A percentile compares a stretch with the other conserved stretches of the same genome.
These are phyloP conservation scores for Oncorhynchus keta DNA, from an alignment of 2,113 vertebrate species.

Conservation along the genomic window DNA sequence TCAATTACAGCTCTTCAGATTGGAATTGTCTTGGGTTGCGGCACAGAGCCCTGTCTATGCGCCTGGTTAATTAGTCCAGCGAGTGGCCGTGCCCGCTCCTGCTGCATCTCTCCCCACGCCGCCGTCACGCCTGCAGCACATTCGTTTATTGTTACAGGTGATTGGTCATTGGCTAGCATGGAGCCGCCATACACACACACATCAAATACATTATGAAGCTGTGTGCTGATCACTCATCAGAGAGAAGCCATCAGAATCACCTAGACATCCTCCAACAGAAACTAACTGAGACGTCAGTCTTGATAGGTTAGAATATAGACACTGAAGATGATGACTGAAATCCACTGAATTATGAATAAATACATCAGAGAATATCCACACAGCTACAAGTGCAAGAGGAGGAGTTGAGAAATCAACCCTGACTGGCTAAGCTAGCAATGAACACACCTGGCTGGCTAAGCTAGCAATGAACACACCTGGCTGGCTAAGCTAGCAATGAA, in stretches of 20 bases:
- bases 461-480: too few relatives aligned
- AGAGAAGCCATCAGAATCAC: conserved; percentile 15
- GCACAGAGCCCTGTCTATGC: conserved; percentile 69
- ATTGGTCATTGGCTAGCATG: conserved; percentile 49
- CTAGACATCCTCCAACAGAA: conserved; percentile 41
- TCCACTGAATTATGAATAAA: conserved; percentile 15
- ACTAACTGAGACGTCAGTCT: conserved; percentile 28
- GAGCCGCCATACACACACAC: conserved; percentile 18
- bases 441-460: conserved; percentile 42
- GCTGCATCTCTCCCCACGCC: conserved; percentile 36
- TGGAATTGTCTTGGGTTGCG: conserved; percentile 81
- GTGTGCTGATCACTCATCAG: conserved; percentile 59
- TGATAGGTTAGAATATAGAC: conserved; percentile 1
- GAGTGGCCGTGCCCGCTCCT: conserved; percentile 61
- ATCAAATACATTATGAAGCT: conserved; percentile 49
- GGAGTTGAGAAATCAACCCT: neutral
- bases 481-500: too few relatives aligned
- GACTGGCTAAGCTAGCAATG: conserved; percentile 10
- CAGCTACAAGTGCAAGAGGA: conserved; percentile 10
- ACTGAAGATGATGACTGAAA: conserved; percentile 6
- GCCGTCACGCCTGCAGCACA: conserved; percentile 62
- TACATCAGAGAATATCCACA: neutral
- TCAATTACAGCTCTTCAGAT: conserved; percentile 82
- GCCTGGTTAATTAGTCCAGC: conserved; percentile 81
- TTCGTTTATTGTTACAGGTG: conserved; percentile 66